Evolutionary conservation across 2,113 vertebrate genomes (phyloP).

Genomic region (Nesoenas mayeri): DNA sequence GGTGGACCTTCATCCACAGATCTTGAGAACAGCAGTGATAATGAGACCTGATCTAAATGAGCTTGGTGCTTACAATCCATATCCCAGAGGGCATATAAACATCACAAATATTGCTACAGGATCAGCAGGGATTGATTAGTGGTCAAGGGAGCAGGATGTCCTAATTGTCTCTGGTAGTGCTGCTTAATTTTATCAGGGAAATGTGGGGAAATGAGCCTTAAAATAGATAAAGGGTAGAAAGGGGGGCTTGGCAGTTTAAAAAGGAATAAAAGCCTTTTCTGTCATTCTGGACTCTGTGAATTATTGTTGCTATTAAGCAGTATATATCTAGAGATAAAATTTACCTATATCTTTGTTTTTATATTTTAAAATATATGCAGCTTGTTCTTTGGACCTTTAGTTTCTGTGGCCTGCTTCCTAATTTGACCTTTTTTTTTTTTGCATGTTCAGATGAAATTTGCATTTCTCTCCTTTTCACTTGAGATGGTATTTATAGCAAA

Average conservation of each 20-base stretch:
- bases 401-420: not conserved
- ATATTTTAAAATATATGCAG: not conserved
- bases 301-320: not conserved
- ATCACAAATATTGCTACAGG: constrained; percentile 36
- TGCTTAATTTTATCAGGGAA: constrained; percentile 49
- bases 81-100: constrained; percentile 24
- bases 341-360: not conserved
- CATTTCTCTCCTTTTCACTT: not conserved
- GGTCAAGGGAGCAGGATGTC: constrained; percentile 43
- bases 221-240: constrained; percentile 15
- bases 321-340: not conserved
- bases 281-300: not conserved
- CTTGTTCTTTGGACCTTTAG: not conserved
- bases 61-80: not conserved
- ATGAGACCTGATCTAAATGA: constrained; percentile 48
- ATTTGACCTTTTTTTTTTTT: not conserved
- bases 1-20: not conserved
- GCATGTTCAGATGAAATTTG: not conserved
- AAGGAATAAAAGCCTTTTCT: not conserved
- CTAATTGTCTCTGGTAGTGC: constrained; percentile 32
- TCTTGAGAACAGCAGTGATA: not conserved
- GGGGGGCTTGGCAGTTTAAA: not conserved
- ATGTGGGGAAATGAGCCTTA: constrained; percentile 34
- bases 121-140: constrained; percentile 46
- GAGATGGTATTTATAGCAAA: not conserved